Evolutionary conservation across 2,113 vertebrate genomes (phyloP).

Genomic region (Hyperopisus bebe): DNA sequence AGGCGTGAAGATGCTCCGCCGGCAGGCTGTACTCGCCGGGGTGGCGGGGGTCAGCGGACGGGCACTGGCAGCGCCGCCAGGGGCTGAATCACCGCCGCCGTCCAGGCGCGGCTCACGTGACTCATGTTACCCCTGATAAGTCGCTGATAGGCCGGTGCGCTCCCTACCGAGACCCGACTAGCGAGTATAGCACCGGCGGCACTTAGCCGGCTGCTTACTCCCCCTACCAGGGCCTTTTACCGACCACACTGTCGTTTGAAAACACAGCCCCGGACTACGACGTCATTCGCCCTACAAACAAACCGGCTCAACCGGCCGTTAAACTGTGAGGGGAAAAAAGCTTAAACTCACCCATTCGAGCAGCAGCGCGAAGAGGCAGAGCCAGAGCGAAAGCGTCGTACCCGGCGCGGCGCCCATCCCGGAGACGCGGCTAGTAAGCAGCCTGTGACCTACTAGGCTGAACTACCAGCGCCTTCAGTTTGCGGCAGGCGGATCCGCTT

Average conservation of each 20-base stretch:
- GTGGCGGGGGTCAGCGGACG: too few species aligned
- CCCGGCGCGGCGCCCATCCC: conserved; percentile 35
- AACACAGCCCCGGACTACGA: neutral
- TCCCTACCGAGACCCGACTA: neutral
- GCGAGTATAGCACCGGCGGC: neutral
- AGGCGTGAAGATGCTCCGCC: neutral
- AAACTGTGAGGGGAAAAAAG: neutral
- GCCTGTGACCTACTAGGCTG: neutral
- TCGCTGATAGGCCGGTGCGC: neutral
- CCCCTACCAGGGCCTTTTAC: neutral
- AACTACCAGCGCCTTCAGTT: neutral
- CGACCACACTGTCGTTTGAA: neutral
- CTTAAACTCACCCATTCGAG: conserved; percentile 46
- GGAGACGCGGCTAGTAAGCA: neutral
- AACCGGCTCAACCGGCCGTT: neutral
- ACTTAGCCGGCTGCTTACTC: neutral
- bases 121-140: neutral
- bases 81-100: neutral
- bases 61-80: too few species aligned
- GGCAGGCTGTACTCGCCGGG: too few species aligned
- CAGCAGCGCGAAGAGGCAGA: conserved; percentile 34
- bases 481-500: neutral
- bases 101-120: neutral
- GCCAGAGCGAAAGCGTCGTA: neutral
- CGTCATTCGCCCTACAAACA: neutral